These are phyloP conservation scores for Lordiphosa mommai DNA, from an alignment of 1,140 invertebrate species.

Conservation along the genomic window DNA sequence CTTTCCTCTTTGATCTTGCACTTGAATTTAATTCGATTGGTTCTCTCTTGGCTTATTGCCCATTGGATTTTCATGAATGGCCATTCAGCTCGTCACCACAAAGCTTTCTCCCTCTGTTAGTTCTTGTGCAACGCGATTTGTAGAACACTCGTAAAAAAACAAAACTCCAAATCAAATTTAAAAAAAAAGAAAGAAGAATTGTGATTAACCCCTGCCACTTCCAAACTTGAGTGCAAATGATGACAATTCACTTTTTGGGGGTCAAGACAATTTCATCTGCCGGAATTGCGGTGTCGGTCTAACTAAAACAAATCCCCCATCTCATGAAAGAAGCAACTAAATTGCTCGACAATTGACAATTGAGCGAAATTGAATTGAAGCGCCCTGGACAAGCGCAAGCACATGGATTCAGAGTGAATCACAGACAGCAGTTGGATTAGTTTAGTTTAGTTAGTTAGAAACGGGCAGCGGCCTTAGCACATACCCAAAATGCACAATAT, in stretches of 20 bases:
- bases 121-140: slow-evolving; percentile 24
- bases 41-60: slow-evolving; percentile 33
- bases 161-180: neutral
- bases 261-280: neutral
- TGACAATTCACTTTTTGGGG: neutral
- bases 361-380: slow-evolving; percentile 71
- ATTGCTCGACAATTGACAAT: slow-evolving; percentile 72
- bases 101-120: slow-evolving; percentile 22
- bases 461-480: slow-evolving; percentile 1
- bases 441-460: slow-evolving; percentile 6
- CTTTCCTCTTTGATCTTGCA: slow-evolving; percentile 27
- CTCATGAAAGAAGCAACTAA: slow-evolving; percentile 39
- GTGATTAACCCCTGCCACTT: neutral
- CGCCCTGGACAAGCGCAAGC: slow-evolving; percentile 19
- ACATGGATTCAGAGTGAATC: slow-evolving; percentile 53
- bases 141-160: too few species aligned
- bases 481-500: slow-evolving; percentile 79
- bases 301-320: slow-evolving; percentile 57
- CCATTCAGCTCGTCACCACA: slow-evolving; percentile 19
- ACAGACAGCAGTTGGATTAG: slow-evolving; percentile 19
- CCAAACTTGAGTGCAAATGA: neutral
- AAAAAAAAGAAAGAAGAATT: neutral
- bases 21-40: slow-evolving; percentile 15
- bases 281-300: slow-evolving; percentile 31
- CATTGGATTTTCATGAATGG: slow-evolving; percentile 37